A percentile compares a stretch with the other conserved stretches of the same genome.
Conservation (phyloP, 2,113 vertebrate species). For the Aix galericulata region DNA sequence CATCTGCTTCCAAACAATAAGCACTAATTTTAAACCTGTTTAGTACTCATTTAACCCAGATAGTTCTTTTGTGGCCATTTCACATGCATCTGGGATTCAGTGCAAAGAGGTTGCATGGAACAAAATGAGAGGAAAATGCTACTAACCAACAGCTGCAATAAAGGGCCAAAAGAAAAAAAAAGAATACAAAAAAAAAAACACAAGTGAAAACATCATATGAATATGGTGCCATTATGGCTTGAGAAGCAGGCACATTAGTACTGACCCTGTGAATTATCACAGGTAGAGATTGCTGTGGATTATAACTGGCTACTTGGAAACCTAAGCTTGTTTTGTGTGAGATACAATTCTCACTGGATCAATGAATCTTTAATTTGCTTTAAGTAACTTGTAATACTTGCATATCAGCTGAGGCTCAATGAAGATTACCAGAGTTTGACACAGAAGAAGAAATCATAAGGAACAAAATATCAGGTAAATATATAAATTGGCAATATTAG, state of each 20-base stretch:
- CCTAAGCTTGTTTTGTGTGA: not conserved
- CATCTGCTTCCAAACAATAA: slow-evolving; percentile 82
- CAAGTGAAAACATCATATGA: not conserved
- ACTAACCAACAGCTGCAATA: slow-evolving; percentile 73
- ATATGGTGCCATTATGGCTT: not conserved
- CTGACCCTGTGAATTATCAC: not conserved
- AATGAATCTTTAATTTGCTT: not conserved
- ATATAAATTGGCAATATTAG: not conserved
- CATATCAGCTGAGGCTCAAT: not conserved
- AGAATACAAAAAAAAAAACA: not conserved
- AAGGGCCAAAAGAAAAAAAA: slow-evolving; percentile 33
- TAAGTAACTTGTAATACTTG: not conserved
- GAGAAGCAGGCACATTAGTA: not conserved
- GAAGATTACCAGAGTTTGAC: not conserved
- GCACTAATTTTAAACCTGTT: slow-evolving; percentile 85
- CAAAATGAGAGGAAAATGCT: slow-evolving; percentile 70
- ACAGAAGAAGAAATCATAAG: not conserved
- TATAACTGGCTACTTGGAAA: not conserved
- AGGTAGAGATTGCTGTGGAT: not conserved
- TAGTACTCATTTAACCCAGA: slow-evolving; percentile 81
- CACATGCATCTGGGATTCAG: slow-evolving; percentile 80
- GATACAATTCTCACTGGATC: not conserved
- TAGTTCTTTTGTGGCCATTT: slow-evolving; percentile 79
- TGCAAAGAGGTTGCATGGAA: slow-evolving; percentile 72
- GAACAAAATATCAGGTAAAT: not conserved